Base-by-base conservation (phyloP, 1,140 invertebrate genomes). In the Sinonovacula constricta region DNA sequence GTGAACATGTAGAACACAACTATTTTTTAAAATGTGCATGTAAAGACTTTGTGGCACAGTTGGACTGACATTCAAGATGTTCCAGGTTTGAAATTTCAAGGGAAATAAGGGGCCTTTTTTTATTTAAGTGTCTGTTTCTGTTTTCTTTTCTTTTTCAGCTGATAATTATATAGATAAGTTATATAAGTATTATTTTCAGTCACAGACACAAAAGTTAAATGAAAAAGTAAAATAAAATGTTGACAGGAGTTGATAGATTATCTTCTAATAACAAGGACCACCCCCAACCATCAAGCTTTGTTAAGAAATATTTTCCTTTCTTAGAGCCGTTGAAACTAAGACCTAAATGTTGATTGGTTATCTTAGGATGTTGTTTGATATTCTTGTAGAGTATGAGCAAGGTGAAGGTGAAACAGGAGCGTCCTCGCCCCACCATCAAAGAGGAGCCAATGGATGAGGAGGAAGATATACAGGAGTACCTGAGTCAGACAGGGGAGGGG, bases 381-480 rank as follows among this genome's bases (percentile, higher is more conserved):
- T 4, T 4, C 28, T 24, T 12, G 18, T 4, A 30, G 12, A 31
- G 3, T 57, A 22, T 57, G 54, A 14, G 10, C 54, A 57, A 12
- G 18, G 24, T 22, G 18, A 57, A 26, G 34, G 30, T 33, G 22
- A n/a, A 26, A 45, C 51, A 77, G 74, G 74, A 59, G 28, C 34
- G 59, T 12, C 70, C 70, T 5, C 49, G 36, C 15, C 70, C 70
- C 3, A 33, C 45, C 1, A 67, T 81, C 1, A 71, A 78, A 33
- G 22, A 14, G 30, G 63, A 81, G 45, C 79, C 63, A 5, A 63
- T 49, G 7, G 53, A 53, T 7, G 77, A 82, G 10, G 76, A 79
- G 1, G 39, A 54, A 53, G 75, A 79, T 34, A 79, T 33, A 63
- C 57, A 51, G 39, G 22, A 28, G 45, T 45, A 53, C 31, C 54